A percentile compares a stretch with the other conserved stretches of the same genome.
Conservation (phyloP, 2,113 vertebrate genomes). For the Leptobrachium ailaonicum region DNA sequence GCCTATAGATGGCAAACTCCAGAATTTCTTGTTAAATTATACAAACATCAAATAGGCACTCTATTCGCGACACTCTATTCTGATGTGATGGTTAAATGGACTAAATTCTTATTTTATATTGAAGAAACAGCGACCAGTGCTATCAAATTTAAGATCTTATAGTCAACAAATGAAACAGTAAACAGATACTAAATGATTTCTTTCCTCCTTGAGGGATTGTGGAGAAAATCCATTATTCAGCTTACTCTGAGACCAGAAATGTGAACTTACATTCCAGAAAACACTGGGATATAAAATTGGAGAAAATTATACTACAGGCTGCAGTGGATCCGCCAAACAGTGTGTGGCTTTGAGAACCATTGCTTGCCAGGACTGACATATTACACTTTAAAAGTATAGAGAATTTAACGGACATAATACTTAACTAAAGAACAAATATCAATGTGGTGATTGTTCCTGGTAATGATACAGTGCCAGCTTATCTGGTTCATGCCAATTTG, state of each 20-base stretch:
- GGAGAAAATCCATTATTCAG: constrained; percentile 42
- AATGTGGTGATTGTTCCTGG: constrained; percentile 32
- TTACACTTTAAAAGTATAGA: constrained; percentile 47
- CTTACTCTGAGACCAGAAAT: constrained; percentile 37
- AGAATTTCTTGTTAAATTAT: neutral
- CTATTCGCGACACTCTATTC: constrained; percentile 26
- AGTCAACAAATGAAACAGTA: constrained; percentile 36
- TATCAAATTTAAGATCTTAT: constrained; percentile 39
- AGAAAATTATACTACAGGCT: constrained; percentile 41
- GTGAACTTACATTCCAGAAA: constrained; percentile 42
- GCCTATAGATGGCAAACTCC: constrained; percentile 6
- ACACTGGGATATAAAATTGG: constrained; percentile 40
- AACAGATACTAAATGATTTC: constrained; percentile 42
- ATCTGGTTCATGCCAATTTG: constrained; percentile 25
- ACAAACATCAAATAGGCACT: constrained; percentile 18
- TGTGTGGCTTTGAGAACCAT: constrained; percentile 32
- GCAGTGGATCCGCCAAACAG: constrained; percentile 20
- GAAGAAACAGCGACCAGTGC: constrained; percentile 1
- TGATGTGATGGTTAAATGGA: constrained; percentile 44
- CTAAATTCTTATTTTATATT: constrained; percentile 37
- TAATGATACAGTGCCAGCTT: constrained; percentile 31
- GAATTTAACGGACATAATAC: constrained; percentile 39
- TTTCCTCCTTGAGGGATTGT: constrained; percentile 34
- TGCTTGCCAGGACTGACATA: constrained; percentile 34
- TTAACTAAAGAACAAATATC: constrained; percentile 26